These are phyloP conservation scores for Urophycis tenuis DNA, from an alignment of 2,797 vertebrate species.

Conservation along the genomic window DNA sequence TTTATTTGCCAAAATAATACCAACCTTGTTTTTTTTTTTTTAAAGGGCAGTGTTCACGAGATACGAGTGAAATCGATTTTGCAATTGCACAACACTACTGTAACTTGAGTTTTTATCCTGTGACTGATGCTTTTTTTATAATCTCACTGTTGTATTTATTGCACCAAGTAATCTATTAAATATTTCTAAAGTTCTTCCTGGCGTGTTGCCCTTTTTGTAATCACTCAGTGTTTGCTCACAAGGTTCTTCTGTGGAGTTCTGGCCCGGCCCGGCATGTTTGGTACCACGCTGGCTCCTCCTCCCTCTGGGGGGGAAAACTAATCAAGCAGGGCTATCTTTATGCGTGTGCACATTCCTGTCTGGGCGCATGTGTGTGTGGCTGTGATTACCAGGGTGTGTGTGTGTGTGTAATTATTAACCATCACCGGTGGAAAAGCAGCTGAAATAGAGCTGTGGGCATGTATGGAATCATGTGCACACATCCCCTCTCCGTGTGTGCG, in stretches of 20 bases:
- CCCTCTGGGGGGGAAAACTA: neutral
- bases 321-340: conserved; percentile 3
- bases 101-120: conserved; percentile 94
- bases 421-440: conserved; percentile 28
- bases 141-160: conserved; percentile 86
- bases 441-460: conserved; percentile 35
- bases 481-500: neutral
- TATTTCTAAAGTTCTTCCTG: conserved; percentile 70
- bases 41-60: conserved; percentile 40
- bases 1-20: conserved; percentile 82
- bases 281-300: too few relatives aligned
- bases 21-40: conserved; percentile 58
- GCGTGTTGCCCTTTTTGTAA: conserved; percentile 65
- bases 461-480: conserved; percentile 43
- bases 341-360: neutral
- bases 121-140: conserved; percentile 96
- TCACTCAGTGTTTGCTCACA: neutral
- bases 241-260: neutral
- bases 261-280: too few relatives aligned
- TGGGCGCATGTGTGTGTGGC: neutral
- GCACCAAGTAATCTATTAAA: conserved; percentile 82
- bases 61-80: conserved; percentile 47
- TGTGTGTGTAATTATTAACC: conserved; percentile 18
- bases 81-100: conserved; percentile 88
- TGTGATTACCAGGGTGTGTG: neutral